Evolutionary conservation across 2,113 vertebrate species (phyloP), one percentile per base, ranked within the genome.

Genomic region (Hemiprocne comata): DNA sequence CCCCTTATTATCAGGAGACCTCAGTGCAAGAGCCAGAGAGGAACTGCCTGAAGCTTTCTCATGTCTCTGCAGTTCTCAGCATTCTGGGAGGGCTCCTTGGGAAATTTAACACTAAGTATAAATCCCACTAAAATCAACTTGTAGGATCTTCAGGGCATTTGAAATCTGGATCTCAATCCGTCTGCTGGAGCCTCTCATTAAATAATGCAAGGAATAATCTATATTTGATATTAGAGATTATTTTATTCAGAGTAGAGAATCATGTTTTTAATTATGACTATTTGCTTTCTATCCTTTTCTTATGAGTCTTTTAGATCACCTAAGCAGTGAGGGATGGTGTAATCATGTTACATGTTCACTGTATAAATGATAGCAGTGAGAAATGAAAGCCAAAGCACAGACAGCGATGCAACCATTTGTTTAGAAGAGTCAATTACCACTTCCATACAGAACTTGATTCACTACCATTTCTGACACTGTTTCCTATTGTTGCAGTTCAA

Each of bases 391-490:
- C 4, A 26, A 92, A 83, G 42, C 82, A 62, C 81, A 87, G 73
- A 57, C 26, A 86, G 50, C 3, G 3, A 94, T 66, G 42, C 25
- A 81, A 29, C 28, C 50, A 86, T 93, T 95, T 95, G 38, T 96
- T 93, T 84, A 84, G 91, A 92, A 90, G 85, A 97, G 84, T 85
- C 72, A 97, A 51, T 94, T 95, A 94, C 53, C 54, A n/a, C 48
- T 96, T 95, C 72, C 55, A 42, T 29, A 90, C 11, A 83, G 60
- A 93, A 93, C 50, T 74, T 86, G 42, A 95, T 93, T 95, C 79
- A 91, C 66, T 76, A 88, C 48, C 54, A 64, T 54, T 91, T 76
- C 61, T 86, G 83, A 96, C 75, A 96, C n/a, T 18, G 48, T 94
- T 97, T 96, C 67, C n/a, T 53, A 55, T 38, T 92, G 33, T 26